Percentiles rank a stretch among this genome's conserved stretches.
Conservation (phyloP, 2,888 invertebrate species). For the Tenthredo distinguenda region DNA sequence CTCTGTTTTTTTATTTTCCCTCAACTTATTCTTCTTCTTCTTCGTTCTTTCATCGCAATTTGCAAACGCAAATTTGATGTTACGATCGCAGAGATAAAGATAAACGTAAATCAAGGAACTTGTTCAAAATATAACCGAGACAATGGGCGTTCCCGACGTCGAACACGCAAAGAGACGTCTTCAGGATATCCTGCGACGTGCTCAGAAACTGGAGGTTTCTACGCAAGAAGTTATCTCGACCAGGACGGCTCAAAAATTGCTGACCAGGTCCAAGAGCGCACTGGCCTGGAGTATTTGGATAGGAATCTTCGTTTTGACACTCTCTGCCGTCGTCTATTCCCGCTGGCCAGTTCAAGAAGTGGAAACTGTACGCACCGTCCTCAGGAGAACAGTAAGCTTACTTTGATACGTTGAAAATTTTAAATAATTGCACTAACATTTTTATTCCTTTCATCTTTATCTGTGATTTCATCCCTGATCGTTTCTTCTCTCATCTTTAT, state of each 20-base stretch:
- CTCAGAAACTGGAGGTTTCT: slow-evolving; percentile 70
- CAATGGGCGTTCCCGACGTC: slow-evolving; percentile 70
- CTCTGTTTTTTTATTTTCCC: not conserved
- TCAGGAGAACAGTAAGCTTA: slow-evolving; percentile 71
- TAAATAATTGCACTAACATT: not conserved
- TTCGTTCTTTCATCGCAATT: not conserved
- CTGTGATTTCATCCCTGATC: not conserved
- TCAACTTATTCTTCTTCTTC: not conserved
- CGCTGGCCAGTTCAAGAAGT: slow-evolving; percentile 74
- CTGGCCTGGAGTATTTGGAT: slow-evolving; percentile 69
- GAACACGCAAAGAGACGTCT: slow-evolving; percentile 71
- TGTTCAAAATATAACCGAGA: slow-evolving; percentile 24
- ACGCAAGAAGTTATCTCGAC: slow-evolving; percentile 69
- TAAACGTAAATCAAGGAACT: not conserved
- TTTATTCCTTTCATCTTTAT: not conserved
- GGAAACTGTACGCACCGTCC: slow-evolving; percentile 73
- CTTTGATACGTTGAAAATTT: not conserved
- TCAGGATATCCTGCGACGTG: slow-evolving; percentile 69
- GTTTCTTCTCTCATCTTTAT: not conserved
- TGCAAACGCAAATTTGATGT: not conserved
- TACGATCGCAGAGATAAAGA: not conserved
- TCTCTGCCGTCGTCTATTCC: slow-evolving; percentile 68
- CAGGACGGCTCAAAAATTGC: slow-evolving; percentile 70
- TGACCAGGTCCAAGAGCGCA: slow-evolving; percentile 69
- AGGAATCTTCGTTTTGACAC: slow-evolving; percentile 66